Evolutionary conservation across 2,888 invertebrate genomes (phyloP).

Genomic region (Cheiracanthium punctorium): DNA sequence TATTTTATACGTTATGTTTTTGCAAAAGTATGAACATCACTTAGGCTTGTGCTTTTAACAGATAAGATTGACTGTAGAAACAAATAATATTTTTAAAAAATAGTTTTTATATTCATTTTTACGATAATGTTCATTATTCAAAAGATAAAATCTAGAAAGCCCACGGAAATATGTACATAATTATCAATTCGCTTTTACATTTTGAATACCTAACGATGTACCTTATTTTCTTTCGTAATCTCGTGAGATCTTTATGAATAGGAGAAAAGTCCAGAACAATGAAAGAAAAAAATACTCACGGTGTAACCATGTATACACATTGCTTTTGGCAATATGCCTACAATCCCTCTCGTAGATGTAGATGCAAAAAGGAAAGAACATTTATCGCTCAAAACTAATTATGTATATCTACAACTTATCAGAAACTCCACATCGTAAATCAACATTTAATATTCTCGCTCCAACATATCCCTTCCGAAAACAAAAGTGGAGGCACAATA

Average conservation of each 20-base stretch:
- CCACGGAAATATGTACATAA: background rate
- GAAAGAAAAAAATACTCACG: no score
- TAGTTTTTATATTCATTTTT: no score
- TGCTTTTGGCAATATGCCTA: background rate
- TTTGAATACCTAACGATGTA: no score
- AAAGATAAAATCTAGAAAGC: background rate
- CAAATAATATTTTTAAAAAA: no score
- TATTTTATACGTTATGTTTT: no score
- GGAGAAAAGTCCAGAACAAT: no score
- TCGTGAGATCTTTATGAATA: no score
- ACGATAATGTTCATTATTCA: background rate
- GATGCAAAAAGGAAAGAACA: background rate
- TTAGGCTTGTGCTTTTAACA: no score
- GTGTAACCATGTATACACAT: background rate
- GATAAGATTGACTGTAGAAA: no score
- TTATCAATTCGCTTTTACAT: background rate
- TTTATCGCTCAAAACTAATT: background rate
- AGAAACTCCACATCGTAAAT: background rate
- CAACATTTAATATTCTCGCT: conserved; percentile 6
- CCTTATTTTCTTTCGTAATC: no score
- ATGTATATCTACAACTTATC: background rate
- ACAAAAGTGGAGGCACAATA: background rate
- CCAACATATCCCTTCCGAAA: background rate
- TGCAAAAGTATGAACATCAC: no score
- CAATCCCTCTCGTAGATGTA: no score